Evolutionary conservation across 2,113 vertebrate species (phyloP).

Genomic region (Zosterops lateralis): DNA sequence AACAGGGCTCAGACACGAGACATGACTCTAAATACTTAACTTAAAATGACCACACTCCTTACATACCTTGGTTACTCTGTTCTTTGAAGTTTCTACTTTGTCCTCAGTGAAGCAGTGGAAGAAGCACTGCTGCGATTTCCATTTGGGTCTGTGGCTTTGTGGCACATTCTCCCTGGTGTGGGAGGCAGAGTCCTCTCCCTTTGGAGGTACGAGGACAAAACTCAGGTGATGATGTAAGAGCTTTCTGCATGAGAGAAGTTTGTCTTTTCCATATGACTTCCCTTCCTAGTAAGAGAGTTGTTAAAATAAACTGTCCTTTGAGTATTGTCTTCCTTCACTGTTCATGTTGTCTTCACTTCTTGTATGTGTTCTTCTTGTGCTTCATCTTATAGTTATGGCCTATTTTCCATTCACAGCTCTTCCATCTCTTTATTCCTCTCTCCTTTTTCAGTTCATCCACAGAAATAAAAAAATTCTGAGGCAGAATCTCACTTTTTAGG

Average conservation of each 20-base stretch:
- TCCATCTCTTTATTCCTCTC: background rate
- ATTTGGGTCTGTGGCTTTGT: rapidly evolving
- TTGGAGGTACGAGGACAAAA: background rate
- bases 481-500: background rate
- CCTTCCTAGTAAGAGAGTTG: background rate
- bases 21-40: rapidly evolving
- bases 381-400: background rate
- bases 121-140: background rate
- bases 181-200: background rate
- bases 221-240: background rate
- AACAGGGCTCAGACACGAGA: background rate
- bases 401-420: background rate
- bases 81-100: background rate
- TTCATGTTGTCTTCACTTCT: background rate
- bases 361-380: background rate
- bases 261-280: background rate
- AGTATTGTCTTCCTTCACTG: background rate
- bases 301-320: background rate
- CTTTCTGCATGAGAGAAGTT: background rate
- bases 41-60: background rate
- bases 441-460: background rate
- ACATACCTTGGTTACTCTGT: background rate
- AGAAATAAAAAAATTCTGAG: background rate
- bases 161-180: rapidly evolving
- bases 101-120: background rate